These are phyloP conservation scores for Megalops atlanticus DNA, from an alignment of 2,113 vertebrate species.

Conservation along the genomic window DNA sequence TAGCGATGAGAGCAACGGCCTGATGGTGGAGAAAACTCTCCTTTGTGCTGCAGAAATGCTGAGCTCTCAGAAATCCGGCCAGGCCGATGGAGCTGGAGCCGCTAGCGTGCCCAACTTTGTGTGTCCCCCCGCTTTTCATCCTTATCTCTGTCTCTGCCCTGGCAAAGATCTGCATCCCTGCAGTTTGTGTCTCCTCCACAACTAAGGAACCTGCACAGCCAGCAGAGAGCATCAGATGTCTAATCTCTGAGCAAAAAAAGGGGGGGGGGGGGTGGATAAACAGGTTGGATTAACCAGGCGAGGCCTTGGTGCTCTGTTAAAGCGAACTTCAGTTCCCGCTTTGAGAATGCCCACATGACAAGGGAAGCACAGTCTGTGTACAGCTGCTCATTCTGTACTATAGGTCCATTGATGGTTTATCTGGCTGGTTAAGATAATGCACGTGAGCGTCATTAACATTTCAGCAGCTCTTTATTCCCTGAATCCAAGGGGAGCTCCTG, in stretches of 20 bases:
- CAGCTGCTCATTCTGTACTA: no score
- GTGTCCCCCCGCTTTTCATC: not conserved
- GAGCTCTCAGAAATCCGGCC: not conserved
- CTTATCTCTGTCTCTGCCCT: slow-evolving; percentile 13
- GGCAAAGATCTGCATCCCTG: not conserved
- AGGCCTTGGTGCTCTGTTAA: not conserved
- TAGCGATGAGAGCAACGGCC: not conserved
- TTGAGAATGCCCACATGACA: not conserved
- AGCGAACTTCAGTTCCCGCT: not conserved
- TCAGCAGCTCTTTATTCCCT: no score
- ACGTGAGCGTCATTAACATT: no score
- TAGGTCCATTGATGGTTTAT: no score
- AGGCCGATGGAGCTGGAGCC: not conserved
- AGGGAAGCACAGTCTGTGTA: no score
- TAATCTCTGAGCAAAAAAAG: not conserved
- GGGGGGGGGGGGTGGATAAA: no score
- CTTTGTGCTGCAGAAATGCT: not conserved
- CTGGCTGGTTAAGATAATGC: no score
- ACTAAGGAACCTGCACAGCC: not conserved
- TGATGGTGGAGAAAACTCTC: not conserved
- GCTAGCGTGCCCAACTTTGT: not conserved
- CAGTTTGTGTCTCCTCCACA: not conserved
- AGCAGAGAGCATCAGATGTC: not conserved
- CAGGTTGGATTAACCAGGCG: not conserved
- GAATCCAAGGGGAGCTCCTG: no score